Conservation (phyloP, 2,113 vertebrate species). For the Taxidea taxus region DNA sequence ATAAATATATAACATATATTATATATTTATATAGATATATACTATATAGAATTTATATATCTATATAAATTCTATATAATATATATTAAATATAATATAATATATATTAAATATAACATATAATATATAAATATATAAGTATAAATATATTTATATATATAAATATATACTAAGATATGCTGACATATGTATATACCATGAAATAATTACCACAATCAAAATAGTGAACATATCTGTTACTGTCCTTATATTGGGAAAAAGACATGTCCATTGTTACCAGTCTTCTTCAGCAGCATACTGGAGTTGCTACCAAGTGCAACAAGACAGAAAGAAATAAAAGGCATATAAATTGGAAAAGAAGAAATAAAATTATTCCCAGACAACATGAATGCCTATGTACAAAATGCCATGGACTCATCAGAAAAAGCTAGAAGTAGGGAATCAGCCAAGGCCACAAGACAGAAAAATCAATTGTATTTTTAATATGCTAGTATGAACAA, state of each 20-base stretch:
- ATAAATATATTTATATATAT: too few species aligned
- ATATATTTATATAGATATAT: too few species aligned
- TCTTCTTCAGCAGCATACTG: background rate
- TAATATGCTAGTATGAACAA: background rate
- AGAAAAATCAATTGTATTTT: background rate
- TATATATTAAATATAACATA: too few species aligned
- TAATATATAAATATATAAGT: too few species aligned
- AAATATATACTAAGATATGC: background rate
- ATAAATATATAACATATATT: too few species aligned
- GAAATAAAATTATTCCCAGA: background rate
- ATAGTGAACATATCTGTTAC: background rate
- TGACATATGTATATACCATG: background rate
- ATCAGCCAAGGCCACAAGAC: background rate
- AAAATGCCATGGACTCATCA: background rate
- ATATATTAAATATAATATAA: too few species aligned
- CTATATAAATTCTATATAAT: too few species aligned
- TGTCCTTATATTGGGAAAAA: background rate
- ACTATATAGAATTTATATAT: too few species aligned
- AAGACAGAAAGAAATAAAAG: background rate
- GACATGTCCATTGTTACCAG: background rate
- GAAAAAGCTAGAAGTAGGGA: background rate
- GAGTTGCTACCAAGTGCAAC: background rate
- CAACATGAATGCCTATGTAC: background rate
- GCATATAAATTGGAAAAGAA: background rate
- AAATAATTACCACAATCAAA: background rate